A percentile compares a stretch with the other conserved stretches of the same genome.
Evolutionary conservation across 2,797 vertebrate species (phyloP).

Genomic region (Acropternis orthonyx): DNA sequence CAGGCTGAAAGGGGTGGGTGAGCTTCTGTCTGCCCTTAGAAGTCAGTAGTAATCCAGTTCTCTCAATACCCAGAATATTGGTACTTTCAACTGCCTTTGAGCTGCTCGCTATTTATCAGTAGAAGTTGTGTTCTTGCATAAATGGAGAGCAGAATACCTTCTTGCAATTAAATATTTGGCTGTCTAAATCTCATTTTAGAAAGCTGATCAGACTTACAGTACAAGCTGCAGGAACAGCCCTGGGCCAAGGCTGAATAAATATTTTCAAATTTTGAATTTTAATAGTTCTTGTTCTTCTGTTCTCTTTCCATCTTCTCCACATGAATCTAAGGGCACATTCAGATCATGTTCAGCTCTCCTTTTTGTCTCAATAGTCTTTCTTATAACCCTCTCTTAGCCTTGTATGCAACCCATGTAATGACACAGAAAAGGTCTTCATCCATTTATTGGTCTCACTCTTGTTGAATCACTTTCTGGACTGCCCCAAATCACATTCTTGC

Average conservation of each 20-base stretch:
- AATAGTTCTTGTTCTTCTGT: not conserved
- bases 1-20: not conserved
- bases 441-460: not conserved
- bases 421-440: not conserved
- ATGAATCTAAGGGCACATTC: not conserved
- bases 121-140: not conserved
- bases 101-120: not conserved
- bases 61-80: not conserved
- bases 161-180: not conserved
- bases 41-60: not conserved
- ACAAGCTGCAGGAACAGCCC: not conserved
- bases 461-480: not conserved
- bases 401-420: not conserved
- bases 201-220: not conserved
- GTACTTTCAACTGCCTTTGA: not conserved
- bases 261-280: not conserved
- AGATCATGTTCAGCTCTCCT: not conserved
- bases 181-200: constrained; percentile 12
- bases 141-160: not conserved
- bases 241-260: not conserved
- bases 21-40: not conserved
- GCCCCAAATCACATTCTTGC: not conserved
- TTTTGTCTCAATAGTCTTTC: not conserved
- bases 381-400: not conserved
- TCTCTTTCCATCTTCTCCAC: fast-evolving